Conservation (phyloP, 2,797 vertebrate species). For the Halcyon badia region DNA sequence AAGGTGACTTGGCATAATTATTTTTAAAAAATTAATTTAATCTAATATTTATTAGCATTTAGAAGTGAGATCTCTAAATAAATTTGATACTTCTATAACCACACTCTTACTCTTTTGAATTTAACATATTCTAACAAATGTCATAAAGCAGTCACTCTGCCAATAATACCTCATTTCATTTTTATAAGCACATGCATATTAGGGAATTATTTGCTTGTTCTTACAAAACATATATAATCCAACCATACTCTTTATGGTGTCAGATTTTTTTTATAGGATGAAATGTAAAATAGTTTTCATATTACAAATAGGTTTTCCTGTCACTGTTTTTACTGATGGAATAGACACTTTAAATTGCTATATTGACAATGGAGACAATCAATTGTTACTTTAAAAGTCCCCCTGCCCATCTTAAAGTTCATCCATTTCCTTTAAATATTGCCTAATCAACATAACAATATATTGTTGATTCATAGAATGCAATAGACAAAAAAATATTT, state of each 20-base stretch:
- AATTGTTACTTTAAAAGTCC: background rate
- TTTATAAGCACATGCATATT: background rate
- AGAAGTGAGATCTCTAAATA: background rate
- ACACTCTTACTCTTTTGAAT: background rate
- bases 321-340: background rate
- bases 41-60: background rate
- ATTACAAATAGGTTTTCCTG: background rate
- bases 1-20: background rate
- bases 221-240: background rate
- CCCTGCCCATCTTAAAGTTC: background rate
- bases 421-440: background rate
- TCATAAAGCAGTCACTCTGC: background rate
- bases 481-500: background rate
- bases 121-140: background rate
- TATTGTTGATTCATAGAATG: background rate
- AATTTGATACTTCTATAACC: background rate
- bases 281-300: background rate
- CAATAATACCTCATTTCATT: background rate
- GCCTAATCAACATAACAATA: background rate
- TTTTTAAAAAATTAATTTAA: too few species aligned
- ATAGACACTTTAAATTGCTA: background rate
- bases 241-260: rapidly evolving
- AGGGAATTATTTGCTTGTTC: background rate
- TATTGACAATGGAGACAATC: background rate
- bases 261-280: background rate